Base-by-base conservation (phyloP, 2,888 invertebrate genomes). In the Stratiomys singularior region DNA sequence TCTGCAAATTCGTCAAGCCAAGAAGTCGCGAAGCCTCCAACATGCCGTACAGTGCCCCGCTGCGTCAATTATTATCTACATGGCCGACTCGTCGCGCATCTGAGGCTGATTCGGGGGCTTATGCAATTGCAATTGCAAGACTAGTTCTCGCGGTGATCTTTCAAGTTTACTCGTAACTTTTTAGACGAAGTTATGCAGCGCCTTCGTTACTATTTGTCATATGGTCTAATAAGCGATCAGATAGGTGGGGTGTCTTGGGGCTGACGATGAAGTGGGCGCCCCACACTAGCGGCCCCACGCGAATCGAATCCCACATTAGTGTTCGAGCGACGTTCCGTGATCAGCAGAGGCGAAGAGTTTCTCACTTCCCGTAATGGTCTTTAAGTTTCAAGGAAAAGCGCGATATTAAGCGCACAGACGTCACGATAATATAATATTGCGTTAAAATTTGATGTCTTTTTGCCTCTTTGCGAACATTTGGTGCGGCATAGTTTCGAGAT, bases 11-110 rank as follows among this genome's bases (percentile, higher is more conserved):
- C 30, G 44, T 18, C 7, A 66, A 37, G n/a, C 9, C 18, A 47
- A 47, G 69, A 69, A 47, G 47, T 69, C 46, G 30, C 58, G 72
- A 37, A 72, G 30, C 2, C 74, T 58, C 60, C 60, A 74, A 74
- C 74, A 60, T 58, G 71, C 67, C 60, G 13, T 21, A 3, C 9
- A 5, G 28, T 67, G 23, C 56, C 9, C 5, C 37, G 23, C 72
- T 44, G 56, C 30, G 72, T 28, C 72, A 72, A 56, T 58, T 21
- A 72, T 72, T 44, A 46, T 23, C 47, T 46, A 25, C 69, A 7
- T 47, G 18, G 11, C 25, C 9, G 18, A 44, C 30, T 69, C 9
- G 15, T 27, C 5, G 15, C 28, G 44, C 7, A 44, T 18, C 47
- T 18, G 69, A n/a, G 25, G 46, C 66, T 7, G 37, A 44, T 66